Evolutionary conservation across 2,888 invertebrate species (phyloP).

Genomic region (Blomia tropicalis): DNA sequence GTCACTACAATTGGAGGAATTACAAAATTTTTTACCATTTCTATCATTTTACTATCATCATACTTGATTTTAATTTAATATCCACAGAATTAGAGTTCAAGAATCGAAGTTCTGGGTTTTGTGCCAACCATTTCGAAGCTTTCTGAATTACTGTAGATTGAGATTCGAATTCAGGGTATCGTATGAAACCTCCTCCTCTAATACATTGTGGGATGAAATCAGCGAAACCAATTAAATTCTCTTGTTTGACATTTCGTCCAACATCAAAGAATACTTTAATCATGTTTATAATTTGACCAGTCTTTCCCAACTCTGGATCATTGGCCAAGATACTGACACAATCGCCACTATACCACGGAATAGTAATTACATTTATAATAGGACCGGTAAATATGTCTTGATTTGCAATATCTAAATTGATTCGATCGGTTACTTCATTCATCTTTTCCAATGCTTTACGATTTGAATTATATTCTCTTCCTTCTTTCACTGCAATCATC

Average conservation of each 20-base stretch:
- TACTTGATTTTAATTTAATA: conserved; percentile 23
- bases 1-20: conserved; percentile 9
- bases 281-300: conserved; percentile 4
- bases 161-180: conserved; percentile 28
- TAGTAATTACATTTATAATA: conserved; percentile 13
- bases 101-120: conserved; percentile 16
- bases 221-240: conserved; percentile 24
- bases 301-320: neutral
- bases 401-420: conserved; percentile 5
- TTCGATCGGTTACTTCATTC: conserved; percentile 6
- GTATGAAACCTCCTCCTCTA: conserved; percentile 27
- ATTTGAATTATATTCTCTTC: neutral
- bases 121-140: conserved; percentile 29
- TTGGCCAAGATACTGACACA: neutral
- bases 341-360: neutral
- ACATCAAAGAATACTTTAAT: conserved; percentile 16
- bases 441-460: conserved; percentile 16
- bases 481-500: neutral
- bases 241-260: neutral
- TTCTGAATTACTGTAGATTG: conserved; percentile 26
- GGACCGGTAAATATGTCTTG: conserved; percentile 1
- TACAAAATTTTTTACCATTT: conserved; percentile 2
- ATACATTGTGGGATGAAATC: conserved; percentile 29
- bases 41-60: neutral
- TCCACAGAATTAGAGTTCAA: conserved; percentile 16